Base-by-base conservation (phyloP, 2,797 vertebrate species). In the Manis crassicaudata region DNA sequence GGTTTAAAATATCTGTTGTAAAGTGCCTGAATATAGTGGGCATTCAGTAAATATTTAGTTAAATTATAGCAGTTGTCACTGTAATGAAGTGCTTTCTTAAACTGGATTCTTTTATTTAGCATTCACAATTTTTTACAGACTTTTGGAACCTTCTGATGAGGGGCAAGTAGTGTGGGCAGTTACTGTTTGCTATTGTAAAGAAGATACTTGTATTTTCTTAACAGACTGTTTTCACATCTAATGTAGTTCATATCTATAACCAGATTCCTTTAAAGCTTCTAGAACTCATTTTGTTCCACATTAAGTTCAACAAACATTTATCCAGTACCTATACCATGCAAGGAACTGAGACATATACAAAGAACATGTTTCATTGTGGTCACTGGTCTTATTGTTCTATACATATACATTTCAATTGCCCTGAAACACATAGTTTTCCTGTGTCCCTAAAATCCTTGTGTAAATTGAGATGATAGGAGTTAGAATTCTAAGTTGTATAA, bases 161-260 rank as follows among this genome's bases (percentile, higher is more conserved):
- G 17, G 62, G 21, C n/a, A 76, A 90, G 37, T 37, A 20, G 0
- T n/a, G 1, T 92, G 54, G 35, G 73, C 12, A 90, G 70, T 87
- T 79, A 73, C 13, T 73, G 16, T 72, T 83, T 46, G 80, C 12
- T 80, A 29, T 16, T 16, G 7, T 92, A 80, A 70, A 56, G 14
- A 94, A 40, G 29, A 54, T 84, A 88, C 56, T 18, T 43, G 5
- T 35, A 54, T 86, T 96, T 96, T 76, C 62, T 20, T 72, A 91
- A 91, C 5, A 76, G 43, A 83, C 25, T 60, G 40, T 68, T 67
- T 92, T 85, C 43, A 72, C 8, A 82, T 75, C 40, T 79, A 83
- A 79, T 65, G 25, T 11, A 77, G 25, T 82, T 94, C 32, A 14
- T 27, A 23, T n/a, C 23, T 17, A 12, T 60, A 62, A 54, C 82